phyloP scores from a whole-genome alignment of 2,797 vertebrate genomes.

The Sorex maritimensis region DNA sequence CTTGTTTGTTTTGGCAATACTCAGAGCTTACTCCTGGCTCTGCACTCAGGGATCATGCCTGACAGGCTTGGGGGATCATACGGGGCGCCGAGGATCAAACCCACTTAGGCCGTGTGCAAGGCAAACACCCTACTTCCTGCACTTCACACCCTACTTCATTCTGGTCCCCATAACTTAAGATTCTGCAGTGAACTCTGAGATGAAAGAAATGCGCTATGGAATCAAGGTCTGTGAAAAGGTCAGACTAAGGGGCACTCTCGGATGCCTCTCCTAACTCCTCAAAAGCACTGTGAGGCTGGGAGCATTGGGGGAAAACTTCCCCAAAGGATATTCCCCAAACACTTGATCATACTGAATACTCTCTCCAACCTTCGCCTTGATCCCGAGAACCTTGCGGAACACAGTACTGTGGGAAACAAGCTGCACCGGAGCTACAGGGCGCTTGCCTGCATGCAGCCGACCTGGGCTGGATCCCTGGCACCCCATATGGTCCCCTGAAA shows the following conservation, averaged over 20 bases:
- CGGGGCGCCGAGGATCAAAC: too few species aligned
- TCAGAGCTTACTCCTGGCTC: too few species aligned
- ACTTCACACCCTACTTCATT: too few species aligned
- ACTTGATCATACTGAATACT: conserved; percentile 25
- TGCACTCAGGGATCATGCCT: too few species aligned
- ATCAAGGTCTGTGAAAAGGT: conserved; percentile 48
- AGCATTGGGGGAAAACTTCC: conserved; percentile 42
- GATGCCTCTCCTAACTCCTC: conserved; percentile 43
- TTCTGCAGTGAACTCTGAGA: conserved; percentile 6
- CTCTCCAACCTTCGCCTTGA: conserved; percentile 27
- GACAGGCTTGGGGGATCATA: too few species aligned
- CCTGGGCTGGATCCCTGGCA: too few species aligned
- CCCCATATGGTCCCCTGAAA: too few species aligned
- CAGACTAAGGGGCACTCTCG: background rate
- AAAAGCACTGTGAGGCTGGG: conserved; percentile 33
- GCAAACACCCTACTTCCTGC: too few species aligned
- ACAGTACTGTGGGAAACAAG: conserved; percentile 8
- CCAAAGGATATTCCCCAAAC: background rate
- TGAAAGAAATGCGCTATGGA: conserved; percentile 19
- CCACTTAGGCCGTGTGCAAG: too few species aligned
- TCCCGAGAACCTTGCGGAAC: background rate
- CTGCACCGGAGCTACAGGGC: background rate
- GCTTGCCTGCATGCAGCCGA: too few species aligned
- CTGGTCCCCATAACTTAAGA: background rate
- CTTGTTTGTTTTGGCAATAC: too few species aligned